Evolutionary conservation across 2,113 vertebrate species (phyloP).

Genomic region (Amphiprion percula): DNA sequence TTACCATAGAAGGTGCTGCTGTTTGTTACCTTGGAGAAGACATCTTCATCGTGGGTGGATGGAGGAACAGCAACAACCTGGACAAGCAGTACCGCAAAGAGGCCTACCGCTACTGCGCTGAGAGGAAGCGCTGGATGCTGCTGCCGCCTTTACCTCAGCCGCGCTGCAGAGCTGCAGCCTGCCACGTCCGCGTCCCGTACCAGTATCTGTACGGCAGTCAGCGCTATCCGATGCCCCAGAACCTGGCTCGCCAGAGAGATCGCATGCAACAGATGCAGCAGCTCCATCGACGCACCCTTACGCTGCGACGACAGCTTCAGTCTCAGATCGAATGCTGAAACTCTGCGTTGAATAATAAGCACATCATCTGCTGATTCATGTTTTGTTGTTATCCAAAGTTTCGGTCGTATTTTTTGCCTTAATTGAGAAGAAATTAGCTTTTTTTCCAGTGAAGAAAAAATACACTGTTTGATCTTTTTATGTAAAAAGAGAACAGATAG

Average conservation of each 20-base stretch:
- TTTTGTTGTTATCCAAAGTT: not conserved
- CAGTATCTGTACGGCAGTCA: constrained; percentile 91
- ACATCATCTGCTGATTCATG: constrained; percentile 21
- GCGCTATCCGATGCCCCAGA: constrained; percentile 93
- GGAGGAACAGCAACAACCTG: constrained; percentile 94
- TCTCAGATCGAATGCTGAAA: constrained; percentile 95
- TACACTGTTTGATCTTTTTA: not conserved
- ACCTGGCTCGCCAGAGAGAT: constrained; percentile 93
- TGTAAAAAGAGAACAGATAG: not conserved
- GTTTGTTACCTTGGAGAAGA: constrained; percentile 93
- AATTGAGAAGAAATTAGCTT: not conserved
- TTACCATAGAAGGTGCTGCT: constrained; percentile 93
- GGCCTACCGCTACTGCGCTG: constrained; percentile 92
- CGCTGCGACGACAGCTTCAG: constrained; percentile 89
- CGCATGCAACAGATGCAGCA: constrained; percentile 96
- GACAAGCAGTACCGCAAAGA: constrained; percentile 97
- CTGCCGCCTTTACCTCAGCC: constrained; percentile 94
- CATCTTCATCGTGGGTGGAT: constrained; percentile 95
- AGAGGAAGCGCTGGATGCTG: constrained; percentile 91
- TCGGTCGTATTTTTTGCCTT: not conserved
- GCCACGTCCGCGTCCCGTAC: constrained; percentile 91
- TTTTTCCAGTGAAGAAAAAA: constrained; percentile 7
- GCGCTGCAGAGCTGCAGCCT: constrained; percentile 93
- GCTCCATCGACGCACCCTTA: constrained; percentile 91
- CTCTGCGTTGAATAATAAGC: not conserved